Percentiles rank a stretch among this genome's conserved stretches.
These are phyloP conservation scores for Crenuchus spilurus DNA, from an alignment of 2,797 vertebrate species.

Conservation along the genomic window DNA sequence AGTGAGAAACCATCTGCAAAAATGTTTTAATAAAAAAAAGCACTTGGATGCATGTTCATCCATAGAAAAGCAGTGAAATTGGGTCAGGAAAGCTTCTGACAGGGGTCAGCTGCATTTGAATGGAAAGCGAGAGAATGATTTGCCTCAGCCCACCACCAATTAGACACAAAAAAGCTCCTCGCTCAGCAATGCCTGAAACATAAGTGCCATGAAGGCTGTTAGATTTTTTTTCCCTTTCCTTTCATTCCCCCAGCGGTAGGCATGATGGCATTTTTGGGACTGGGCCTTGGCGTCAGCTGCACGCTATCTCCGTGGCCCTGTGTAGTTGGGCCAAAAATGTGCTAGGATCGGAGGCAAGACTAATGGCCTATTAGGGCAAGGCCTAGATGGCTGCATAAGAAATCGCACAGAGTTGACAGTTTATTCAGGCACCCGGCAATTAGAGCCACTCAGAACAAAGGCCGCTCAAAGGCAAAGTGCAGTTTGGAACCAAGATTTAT, in stretches of 20 bases:
- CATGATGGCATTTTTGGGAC: slow-evolving; percentile 56
- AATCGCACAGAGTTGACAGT: slow-evolving; percentile 72
- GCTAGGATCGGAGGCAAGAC: slow-evolving; percentile 67
- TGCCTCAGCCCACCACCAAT: slow-evolving; percentile 45
- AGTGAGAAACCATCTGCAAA: too few species aligned
- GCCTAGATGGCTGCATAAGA: slow-evolving; percentile 70
- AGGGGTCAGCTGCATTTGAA: slow-evolving; percentile 41
- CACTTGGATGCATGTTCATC: slow-evolving; percentile 1
- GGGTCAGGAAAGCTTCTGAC: slow-evolving; percentile 16
- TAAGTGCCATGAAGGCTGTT: slow-evolving; percentile 40
- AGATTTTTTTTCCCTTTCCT: slow-evolving; percentile 21
- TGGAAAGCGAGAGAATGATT: slow-evolving; percentile 43
- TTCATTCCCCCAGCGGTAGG: slow-evolving; percentile 24
- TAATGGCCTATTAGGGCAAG: slow-evolving; percentile 75
- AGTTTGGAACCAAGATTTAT: slow-evolving; percentile 40
- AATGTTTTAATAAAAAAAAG: too few species aligned
- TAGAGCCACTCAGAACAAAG: slow-evolving; percentile 69
- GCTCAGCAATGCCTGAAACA: slow-evolving; percentile 37
- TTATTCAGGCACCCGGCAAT: slow-evolving; percentile 74
- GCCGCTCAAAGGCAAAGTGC: slow-evolving; percentile 52
- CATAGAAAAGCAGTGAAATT: slow-evolving; percentile 29
- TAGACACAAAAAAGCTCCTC: slow-evolving; percentile 37
- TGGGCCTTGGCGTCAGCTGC: slow-evolving; percentile 74
- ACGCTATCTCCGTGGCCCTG: slow-evolving; percentile 71
- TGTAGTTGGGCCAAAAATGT: slow-evolving; percentile 79